A percentile compares a stretch with the other conserved stretches of the same genome.
Evolutionary conservation across 2,888 invertebrate species (phyloP).

Genomic region (Xanthia icteritia): DNA sequence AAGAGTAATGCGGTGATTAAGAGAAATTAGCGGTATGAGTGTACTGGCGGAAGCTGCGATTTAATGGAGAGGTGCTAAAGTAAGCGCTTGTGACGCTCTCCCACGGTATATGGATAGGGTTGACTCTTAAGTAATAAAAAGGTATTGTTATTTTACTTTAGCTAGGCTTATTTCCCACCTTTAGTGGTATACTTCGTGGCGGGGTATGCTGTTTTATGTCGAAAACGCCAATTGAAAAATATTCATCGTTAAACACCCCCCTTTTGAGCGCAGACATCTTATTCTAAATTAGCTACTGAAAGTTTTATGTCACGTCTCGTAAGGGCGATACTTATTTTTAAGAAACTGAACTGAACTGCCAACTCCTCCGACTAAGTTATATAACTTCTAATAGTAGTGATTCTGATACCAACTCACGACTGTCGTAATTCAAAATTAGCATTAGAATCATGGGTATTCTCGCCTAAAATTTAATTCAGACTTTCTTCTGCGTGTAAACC

Average conservation of each 20-base stretch:
- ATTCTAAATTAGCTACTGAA: background rate
- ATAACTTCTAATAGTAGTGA: background rate
- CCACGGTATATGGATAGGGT: constrained; percentile 33
- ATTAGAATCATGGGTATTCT: background rate
- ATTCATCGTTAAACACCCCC: background rate
- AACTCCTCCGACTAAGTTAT: background rate
- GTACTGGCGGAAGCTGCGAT: constrained; percentile 48
- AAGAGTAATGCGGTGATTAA: constrained; percentile 49
- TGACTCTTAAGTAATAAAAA: background rate
- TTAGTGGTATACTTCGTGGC: background rate
- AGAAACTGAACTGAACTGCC: background rate
- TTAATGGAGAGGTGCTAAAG: constrained; percentile 39
- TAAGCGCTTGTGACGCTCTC: constrained; percentile 38
- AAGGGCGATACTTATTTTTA: no score
- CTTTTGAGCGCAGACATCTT: background rate
- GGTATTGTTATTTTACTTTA: background rate
- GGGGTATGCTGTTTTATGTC: background rate
- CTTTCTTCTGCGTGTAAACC: background rate
- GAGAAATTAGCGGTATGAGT: constrained; percentile 27
- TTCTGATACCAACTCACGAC: background rate
- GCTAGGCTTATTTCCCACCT: background rate
- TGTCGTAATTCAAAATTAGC: background rate
- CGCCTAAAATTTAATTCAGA: background rate
- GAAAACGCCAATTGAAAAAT: background rate
- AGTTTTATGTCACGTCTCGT: no score